phyloP scores from a whole-genome alignment of 2,113 vertebrate species.

The Aegypius monachus region DNA sequence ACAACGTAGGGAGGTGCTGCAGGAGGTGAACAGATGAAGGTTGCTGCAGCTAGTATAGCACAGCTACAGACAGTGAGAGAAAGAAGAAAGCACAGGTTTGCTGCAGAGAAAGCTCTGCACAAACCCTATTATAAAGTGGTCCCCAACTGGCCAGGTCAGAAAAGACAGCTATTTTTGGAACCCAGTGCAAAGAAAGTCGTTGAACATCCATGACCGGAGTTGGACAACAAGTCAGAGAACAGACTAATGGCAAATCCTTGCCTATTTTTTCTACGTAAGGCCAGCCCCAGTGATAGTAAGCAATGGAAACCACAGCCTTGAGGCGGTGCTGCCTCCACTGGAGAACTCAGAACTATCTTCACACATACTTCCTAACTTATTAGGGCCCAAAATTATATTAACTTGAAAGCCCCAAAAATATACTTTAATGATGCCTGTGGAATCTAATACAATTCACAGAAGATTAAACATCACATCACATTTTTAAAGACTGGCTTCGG shows the following conservation, averaged over 20 bases:
- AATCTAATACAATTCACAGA: neutral
- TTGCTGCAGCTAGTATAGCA: neutral
- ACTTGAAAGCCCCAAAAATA: neutral
- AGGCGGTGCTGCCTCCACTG: neutral
- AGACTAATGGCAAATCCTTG: neutral
- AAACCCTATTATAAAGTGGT: neutral
- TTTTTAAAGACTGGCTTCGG: neutral
- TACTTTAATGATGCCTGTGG: neutral
- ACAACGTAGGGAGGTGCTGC: accelerated
- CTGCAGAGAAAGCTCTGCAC: neutral
- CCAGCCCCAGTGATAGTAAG: neutral
- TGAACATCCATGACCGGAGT: neutral
- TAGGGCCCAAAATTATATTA: neutral
- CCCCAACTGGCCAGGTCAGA: neutral
- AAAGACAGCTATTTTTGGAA: neutral
- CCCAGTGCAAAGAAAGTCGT: neutral
- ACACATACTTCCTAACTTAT: neutral
- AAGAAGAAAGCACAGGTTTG: neutral
- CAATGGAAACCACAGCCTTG: neutral
- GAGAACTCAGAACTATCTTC: neutral
- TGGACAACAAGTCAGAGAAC: neutral
- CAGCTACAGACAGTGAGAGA: neutral
- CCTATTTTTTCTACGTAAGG: neutral
- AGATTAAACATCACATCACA: neutral
- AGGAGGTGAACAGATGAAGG: neutral